phyloP scores from a whole-genome alignment of 2,888 invertebrate genomes.

The Hemicrepidius hirtus region DNA sequence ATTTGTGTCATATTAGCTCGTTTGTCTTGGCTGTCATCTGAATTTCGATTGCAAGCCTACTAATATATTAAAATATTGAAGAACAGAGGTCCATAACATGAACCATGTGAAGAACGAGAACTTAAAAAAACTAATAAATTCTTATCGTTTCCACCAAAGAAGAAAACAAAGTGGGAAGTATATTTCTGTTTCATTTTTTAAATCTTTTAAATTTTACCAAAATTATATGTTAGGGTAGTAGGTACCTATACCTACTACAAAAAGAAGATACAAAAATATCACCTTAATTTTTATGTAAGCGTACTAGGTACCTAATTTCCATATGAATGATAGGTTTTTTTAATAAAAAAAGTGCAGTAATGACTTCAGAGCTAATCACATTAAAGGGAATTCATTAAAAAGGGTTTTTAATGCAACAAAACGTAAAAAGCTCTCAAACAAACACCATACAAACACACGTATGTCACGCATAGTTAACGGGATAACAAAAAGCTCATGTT shows the following conservation, averaged over 20 bases:
- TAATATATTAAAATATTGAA: conserved; percentile 16
- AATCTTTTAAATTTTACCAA: too few relatives aligned
- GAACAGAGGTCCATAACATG: not conserved
- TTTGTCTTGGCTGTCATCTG: conserved; percentile 50
- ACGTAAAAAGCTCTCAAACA: conserved; percentile 43
- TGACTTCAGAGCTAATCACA: conserved; percentile 40
- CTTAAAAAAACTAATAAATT: too few relatives aligned
- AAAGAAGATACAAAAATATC: too few relatives aligned
- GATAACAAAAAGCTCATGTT: conserved; percentile 44
- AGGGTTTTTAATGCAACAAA: conserved; percentile 42
- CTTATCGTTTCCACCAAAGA: too few relatives aligned
- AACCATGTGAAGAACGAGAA: too few relatives aligned
- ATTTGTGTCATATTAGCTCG: conserved; percentile 52
- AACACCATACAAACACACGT: conserved; percentile 48
- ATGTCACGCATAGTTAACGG: conserved; percentile 48
- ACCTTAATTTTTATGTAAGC: too few relatives aligned
- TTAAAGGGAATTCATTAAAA: conserved; percentile 43
- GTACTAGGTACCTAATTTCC: not conserved
- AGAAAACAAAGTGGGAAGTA: not conserved
- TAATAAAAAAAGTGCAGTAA: conserved; percentile 33
- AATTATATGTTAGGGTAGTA: too few relatives aligned
- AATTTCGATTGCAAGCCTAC: conserved; percentile 27
- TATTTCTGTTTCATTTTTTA: too few relatives aligned
- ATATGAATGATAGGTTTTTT: conserved; percentile 5
- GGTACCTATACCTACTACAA: too few relatives aligned